Base-by-base conservation (phyloP, 1,140 invertebrate genomes). In the Aphaenogaster rudis region DNA sequence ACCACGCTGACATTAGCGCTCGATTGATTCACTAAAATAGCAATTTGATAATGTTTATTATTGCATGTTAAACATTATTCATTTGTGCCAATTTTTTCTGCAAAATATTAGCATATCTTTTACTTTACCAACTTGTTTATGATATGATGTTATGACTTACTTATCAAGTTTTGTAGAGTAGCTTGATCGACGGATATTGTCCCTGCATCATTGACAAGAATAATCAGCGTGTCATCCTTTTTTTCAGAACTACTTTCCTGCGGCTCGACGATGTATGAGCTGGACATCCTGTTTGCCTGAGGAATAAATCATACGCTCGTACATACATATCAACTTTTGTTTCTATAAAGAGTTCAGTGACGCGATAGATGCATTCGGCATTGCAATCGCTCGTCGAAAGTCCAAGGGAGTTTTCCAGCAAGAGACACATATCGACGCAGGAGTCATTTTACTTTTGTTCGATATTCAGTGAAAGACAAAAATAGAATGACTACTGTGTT, bases 121-220 rank as follows among this genome's bases (percentile, higher is more conserved):
- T 64, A 59, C 13, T 39, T 59, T 21, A 39, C 11, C 5, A 1
- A 42, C 15, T 57, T 42, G 13, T 13, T 59, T 17, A 28, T 28
- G 28, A 28, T 28, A 28, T 28, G 28, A 28, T 28, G 6, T 50
- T 76, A 69, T 50, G 42, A 94, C 96, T 96, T 95, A 97, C 97
- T 96, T 95, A 97, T 96, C 63, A 97, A 95, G 89, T 96, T 97
- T 87, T 97, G 97, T 52, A 97, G 95, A 91, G 97, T 96, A 86
- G 97, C 96, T 92, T 97, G 96, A 94, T 97, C 97, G 39, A 97
- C 96, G 63, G 97, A 97, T 86, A 97, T 95, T 59, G 96, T 96
- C 90, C 97, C 97, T 96, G 97, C 97, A 94, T 97, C 97, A 92
- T 97, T 97, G 92, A 97, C 97, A 92, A 97, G 96, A 94, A 97